Percentiles rank a stretch among this genome's conserved stretches.
These are phyloP conservation scores for Rhingia campestris DNA, from an alignment of 2,888 invertebrate genomes.

Conservation along the genomic window DNA sequence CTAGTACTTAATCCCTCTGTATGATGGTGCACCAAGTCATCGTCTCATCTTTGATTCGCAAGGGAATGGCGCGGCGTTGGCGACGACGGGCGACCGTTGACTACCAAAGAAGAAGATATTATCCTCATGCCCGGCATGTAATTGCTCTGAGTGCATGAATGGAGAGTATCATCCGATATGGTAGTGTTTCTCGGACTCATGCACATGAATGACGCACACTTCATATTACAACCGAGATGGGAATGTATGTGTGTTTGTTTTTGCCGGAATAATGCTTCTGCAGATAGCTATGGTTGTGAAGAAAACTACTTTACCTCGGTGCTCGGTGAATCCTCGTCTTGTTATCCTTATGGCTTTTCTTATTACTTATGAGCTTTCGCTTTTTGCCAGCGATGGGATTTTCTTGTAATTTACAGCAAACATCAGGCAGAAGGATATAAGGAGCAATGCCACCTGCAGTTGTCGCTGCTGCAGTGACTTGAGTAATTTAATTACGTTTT, in stretches of 20 bases:
- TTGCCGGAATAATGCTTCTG: background rate
- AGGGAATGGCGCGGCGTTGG: conserved; percentile 6
- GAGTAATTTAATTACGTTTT: conserved; percentile 35
- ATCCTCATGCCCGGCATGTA: conserved; percentile 67
- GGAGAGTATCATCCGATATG: conserved; percentile 64
- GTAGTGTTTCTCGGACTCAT: conserved; percentile 42
- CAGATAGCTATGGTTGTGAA: conserved; percentile 2
- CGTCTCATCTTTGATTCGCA: conserved; percentile 35
- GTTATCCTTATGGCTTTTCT: conserved; percentile 52
- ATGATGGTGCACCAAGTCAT: conserved; percentile 17
- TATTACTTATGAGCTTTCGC: conserved; percentile 43
- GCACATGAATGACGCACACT: conserved; percentile 65
- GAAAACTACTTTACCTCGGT: conserved; percentile 24
- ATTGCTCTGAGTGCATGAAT: conserved; percentile 72
- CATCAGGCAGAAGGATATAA: conserved; percentile 28
- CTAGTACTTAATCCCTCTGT: conserved; percentile 46
- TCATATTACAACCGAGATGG: conserved; percentile 40
- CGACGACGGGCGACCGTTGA: background rate
- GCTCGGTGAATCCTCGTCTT: conserved; percentile 13
- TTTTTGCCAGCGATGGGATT: conserved; percentile 33
- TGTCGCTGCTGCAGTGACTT: conserved; percentile 15
- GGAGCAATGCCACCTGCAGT: conserved; percentile 26
- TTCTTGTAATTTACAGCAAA: conserved; percentile 44
- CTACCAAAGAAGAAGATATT: conserved; percentile 51
- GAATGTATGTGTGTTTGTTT: background rate